Evolutionary conservation across 2,888 invertebrate species (phyloP).

Genomic region (Busseola fusca): DNA sequence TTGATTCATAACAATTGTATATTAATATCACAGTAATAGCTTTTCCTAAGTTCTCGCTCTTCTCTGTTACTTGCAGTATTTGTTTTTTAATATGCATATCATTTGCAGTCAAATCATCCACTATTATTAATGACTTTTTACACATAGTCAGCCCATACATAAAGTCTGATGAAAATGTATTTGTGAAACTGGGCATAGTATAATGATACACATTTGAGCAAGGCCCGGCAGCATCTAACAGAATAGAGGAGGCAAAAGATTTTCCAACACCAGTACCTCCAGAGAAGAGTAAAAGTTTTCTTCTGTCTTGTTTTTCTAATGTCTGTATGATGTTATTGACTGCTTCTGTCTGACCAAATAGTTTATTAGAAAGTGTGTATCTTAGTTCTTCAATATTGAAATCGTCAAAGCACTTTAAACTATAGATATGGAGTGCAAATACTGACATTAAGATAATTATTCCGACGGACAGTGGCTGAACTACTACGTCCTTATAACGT

Average conservation of each 20-base stretch:
- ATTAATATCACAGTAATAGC: slow-evolving; percentile 78
- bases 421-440: slow-evolving; percentile 65
- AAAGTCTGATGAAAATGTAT: slow-evolving; percentile 74
- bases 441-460: slow-evolving; percentile 67
- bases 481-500: slow-evolving; percentile 33
- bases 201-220: slow-evolving; percentile 82
- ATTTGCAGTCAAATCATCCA: slow-evolving; percentile 77
- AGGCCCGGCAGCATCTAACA: slow-evolving; percentile 72
- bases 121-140: slow-evolving; percentile 73
- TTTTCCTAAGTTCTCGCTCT: slow-evolving; percentile 74
- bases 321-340: slow-evolving; percentile 69
- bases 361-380: slow-evolving; percentile 65
- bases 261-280: slow-evolving; percentile 86
- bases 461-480: slow-evolving; percentile 54
- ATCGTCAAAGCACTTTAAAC: slow-evolving; percentile 73
- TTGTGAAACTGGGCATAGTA: slow-evolving; percentile 79
- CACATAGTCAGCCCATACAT: slow-evolving; percentile 80
- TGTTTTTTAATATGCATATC: slow-evolving; percentile 69
- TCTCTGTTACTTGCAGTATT: slow-evolving; percentile 72
- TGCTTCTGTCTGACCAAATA: slow-evolving; percentile 80
- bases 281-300: slow-evolving; percentile 79
- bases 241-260: slow-evolving; percentile 76
- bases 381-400: slow-evolving; percentile 67
- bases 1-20: slow-evolving; percentile 76
- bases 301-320: slow-evolving; percentile 66